Conservation (phyloP, 2,797 vertebrate species). For the Anolis apletophallus region DNA sequence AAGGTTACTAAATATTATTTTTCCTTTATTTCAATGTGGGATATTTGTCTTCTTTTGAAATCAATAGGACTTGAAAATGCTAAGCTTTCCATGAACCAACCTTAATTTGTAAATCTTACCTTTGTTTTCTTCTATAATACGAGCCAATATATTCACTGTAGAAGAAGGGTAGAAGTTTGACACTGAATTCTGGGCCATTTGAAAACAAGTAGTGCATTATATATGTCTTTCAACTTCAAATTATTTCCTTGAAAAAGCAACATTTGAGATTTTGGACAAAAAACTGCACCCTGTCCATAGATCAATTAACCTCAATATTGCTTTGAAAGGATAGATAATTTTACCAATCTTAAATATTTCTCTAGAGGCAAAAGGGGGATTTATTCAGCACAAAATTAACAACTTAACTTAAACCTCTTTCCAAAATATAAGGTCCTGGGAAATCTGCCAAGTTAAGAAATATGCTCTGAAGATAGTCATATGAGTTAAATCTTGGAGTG, state of each 20-base stretch:
- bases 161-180: neutral
- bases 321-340: slow-evolving; percentile 9
- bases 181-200: neutral
- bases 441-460: slow-evolving; percentile 41
- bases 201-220: neutral
- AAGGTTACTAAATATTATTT: neutral
- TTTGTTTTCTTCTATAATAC: neutral
- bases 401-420: slow-evolving; percentile 34
- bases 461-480: slow-evolving; percentile 20
- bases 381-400: slow-evolving; percentile 31
- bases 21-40: neutral
- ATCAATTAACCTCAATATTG: slow-evolving; percentile 26
- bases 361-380: slow-evolving; percentile 21
- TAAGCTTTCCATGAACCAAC: neutral
- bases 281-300: neutral
- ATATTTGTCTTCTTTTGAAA: neutral
- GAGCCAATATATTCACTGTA: neutral
- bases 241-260: neutral
- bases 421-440: slow-evolving; percentile 24
- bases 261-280: slow-evolving; percentile 12
- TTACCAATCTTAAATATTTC: slow-evolving; percentile 27
- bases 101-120: neutral
- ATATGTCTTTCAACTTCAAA: neutral
- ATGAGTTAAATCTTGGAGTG: slow-evolving; percentile 31
- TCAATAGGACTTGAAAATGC: neutral